These are phyloP conservation scores for Neodiprion lecontei DNA, from an alignment of 1,140 invertebrate species.

Conservation along the genomic window DNA sequence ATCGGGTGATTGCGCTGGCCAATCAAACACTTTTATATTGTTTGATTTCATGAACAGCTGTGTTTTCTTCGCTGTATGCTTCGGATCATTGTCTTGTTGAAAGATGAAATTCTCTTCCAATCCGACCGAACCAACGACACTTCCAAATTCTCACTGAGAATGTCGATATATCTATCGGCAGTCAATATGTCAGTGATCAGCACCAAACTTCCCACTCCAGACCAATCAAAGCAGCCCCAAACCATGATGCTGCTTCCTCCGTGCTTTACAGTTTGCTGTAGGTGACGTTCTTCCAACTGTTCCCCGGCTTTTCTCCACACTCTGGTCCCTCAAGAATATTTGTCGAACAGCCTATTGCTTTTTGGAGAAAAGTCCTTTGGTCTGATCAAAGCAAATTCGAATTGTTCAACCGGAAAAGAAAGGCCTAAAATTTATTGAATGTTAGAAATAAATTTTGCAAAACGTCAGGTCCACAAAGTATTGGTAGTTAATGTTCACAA, in stretches of 20 bases:
- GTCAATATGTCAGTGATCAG: slow-evolving; percentile 45
- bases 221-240: slow-evolving; percentile 37
- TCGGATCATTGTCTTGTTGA: slow-evolving; percentile 41
- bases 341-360: no score
- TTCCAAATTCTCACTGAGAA: slow-evolving; percentile 24
- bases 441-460: no score
- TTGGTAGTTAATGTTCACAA: no score
- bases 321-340: no score
- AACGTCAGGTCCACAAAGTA: no score
- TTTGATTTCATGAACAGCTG: no score
- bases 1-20: slow-evolving; percentile 44
- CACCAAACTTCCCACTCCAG: slow-evolving; percentile 36
- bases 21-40: slow-evolving; percentile 34
- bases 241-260: slow-evolving; percentile 24
- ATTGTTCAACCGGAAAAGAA: no score
- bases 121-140: slow-evolving; percentile 12
- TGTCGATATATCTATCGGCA: background rate
- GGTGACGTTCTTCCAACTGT: no score
- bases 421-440: no score
- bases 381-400: no score
- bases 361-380: no score
- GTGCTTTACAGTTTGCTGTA: slow-evolving; percentile 24
- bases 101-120: slow-evolving; percentile 26
- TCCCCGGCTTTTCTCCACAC: no score
- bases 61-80: slow-evolving; percentile 20